Percentiles rank a stretch among this genome's conserved stretches.
Evolutionary conservation across 2,888 invertebrate species (phyloP).

Genomic region (Aphelenchoides bicaudatus): DNA sequence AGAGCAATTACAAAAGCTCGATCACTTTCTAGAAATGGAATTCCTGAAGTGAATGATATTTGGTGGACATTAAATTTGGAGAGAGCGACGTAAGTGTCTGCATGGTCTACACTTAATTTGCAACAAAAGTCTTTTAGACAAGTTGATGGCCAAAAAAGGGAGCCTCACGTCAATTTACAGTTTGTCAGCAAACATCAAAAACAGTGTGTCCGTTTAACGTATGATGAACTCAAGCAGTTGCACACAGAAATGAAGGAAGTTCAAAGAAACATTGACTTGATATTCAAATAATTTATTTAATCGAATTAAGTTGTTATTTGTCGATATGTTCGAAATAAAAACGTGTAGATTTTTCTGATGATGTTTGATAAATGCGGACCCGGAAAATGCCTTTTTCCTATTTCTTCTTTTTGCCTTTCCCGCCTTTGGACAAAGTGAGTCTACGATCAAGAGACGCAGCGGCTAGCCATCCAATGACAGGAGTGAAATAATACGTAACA

Average conservation of each 20-base stretch:
- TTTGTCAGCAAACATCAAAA: conserved; percentile 5
- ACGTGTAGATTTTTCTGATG: too few species aligned
- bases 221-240: conserved; percentile 13
- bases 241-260: conserved; percentile 3
- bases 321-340: too few species aligned
- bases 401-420: conserved; percentile 10
- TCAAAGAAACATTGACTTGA: conserved; percentile 5
- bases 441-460: conserved; percentile 30
- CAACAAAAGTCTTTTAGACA: conserved; percentile 3
- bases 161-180: conserved; percentile 1
- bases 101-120: background rate
- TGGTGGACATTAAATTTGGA: conserved; percentile 15
- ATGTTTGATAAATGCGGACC: too few species aligned
- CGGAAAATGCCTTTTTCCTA: background rate
- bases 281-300: conserved; percentile 15
- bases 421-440: background rate
- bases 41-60: conserved; percentile 9
- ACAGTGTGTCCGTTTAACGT: background rate
- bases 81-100: conserved; percentile 12
- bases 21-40: conserved; percentile 3
- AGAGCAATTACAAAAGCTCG: background rate
- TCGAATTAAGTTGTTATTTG: too few species aligned
- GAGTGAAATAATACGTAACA: conserved; percentile 46
- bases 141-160: background rate
- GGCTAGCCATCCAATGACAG: conserved; percentile 38